Evolutionary conservation across 2,888 invertebrate genomes (phyloP).

Genomic region (Andrena chrysosceles): DNA sequence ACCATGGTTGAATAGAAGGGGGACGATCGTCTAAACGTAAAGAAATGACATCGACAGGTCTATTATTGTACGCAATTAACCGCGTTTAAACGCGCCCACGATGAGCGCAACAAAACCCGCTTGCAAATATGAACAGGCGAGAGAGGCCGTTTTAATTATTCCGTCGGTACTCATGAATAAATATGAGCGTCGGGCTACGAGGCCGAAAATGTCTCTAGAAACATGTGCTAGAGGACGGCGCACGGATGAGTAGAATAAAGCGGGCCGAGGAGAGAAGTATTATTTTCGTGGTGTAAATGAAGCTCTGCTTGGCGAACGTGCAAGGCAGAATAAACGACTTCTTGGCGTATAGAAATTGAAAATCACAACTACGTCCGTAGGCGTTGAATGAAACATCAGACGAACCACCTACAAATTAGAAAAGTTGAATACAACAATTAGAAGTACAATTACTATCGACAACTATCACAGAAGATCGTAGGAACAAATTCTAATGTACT

Average conservation of each 20-base stretch:
- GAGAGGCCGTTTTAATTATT: slow-evolving; percentile 66
- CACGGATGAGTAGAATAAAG: slow-evolving; percentile 36
- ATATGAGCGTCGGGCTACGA: slow-evolving; percentile 55
- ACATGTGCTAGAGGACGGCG: slow-evolving; percentile 25
- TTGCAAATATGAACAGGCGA: slow-evolving; percentile 39
- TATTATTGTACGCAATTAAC: slow-evolving; percentile 64
- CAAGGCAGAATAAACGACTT: not conserved
- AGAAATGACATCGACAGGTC: not conserved
- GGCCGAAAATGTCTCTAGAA: slow-evolving; percentile 58
- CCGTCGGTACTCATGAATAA: slow-evolving; percentile 64
- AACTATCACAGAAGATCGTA: too few species aligned
- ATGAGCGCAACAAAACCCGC: slow-evolving; percentile 27
- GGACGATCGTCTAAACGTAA: not conserved
- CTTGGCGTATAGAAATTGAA: not conserved
- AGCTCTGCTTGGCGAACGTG: not conserved
- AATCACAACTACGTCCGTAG: not conserved
- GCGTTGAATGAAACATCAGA: too few species aligned
- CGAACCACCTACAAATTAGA: not conserved
- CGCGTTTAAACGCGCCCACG: slow-evolving; percentile 35
- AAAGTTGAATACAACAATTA: not conserved
- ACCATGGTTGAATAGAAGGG: not conserved
- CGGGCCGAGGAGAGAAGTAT: slow-evolving; percentile 1
- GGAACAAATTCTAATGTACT: too few species aligned
- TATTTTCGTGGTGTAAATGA: slow-evolving; percentile 42
- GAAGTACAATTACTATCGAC: too few species aligned